Evolutionary conservation across 53 echinoderm and acorn worm genomes (phyloP).

Genomic region (Henricia sp.): DNA sequence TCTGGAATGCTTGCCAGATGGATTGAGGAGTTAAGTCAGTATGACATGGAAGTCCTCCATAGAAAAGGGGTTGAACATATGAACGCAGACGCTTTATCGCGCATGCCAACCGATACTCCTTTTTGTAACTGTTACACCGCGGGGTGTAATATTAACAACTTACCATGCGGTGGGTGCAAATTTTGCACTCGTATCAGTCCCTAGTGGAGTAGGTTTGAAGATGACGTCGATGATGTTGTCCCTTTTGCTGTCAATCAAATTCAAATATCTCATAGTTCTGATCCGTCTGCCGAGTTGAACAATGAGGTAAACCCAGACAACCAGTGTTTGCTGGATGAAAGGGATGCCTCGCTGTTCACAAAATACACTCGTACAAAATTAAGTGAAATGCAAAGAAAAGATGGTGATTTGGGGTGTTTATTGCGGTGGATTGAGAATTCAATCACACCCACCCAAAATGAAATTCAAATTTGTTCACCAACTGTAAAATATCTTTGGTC

Average conservation of each 20-base stretch:
- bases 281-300: background rate
- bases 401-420: background rate
- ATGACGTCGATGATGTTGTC: conserved; percentile 1
- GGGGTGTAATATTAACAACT: background rate
- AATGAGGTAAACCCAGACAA: background rate
- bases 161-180: conserved; percentile 1
- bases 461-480: background rate
- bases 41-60: conserved; percentile 47
- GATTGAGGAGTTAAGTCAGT: conserved; percentile 42
- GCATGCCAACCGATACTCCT: conserved; percentile 1
- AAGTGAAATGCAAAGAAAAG: background rate
- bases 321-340: conserved; percentile 2
- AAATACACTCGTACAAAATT: background rate
- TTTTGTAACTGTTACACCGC: conserved; percentile 4
- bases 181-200: background rate
- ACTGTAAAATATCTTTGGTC: conserved; percentile 21
- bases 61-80: conserved; percentile 5
- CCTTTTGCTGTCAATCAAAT: conserved; percentile 1
- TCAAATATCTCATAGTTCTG: background rate
- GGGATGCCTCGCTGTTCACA: background rate
- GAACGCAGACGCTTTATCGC: conserved; percentile 3
- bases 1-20: conserved; percentile 7
- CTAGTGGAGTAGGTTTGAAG: conserved; percentile 3
- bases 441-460: background rate
- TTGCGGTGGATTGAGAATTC: conserved; percentile 5